These are phyloP conservation scores for Pithys albifrons DNA, from an alignment of 2,113 vertebrate genomes.

Conservation along the genomic window DNA sequence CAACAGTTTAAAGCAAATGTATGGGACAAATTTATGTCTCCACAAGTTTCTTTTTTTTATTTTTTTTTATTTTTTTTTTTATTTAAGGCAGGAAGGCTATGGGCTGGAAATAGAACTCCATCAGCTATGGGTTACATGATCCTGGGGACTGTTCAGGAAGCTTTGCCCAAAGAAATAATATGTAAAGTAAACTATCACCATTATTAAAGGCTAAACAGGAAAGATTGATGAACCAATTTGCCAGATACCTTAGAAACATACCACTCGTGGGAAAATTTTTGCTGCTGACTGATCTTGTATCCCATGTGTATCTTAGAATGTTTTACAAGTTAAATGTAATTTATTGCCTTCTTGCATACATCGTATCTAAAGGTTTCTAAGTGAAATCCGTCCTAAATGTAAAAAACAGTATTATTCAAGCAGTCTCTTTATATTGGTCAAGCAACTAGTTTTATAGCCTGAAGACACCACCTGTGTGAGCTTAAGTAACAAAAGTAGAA, in stretches of 20 bases:
- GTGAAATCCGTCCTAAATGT: constrained; percentile 13
- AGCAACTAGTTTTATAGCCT: not conserved
- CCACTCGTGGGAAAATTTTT: not conserved
- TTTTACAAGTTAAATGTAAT: constrained; percentile 50
- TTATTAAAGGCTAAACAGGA: constrained; percentile 24
- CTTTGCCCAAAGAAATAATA: constrained; percentile 2
- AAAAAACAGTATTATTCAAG: constrained; percentile 5
- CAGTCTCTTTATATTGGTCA: not conserved
- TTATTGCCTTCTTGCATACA: constrained; percentile 23
- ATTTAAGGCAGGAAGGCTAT: not conserved
- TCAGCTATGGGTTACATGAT: not conserved
- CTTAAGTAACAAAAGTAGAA: not conserved
- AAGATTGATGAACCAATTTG: constrained; percentile 38
- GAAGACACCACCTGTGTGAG: constrained; percentile 34
- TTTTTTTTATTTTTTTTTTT: not conserved
- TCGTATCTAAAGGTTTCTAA: not conserved
- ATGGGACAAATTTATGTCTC: not conserved
- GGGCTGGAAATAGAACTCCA: not conserved
- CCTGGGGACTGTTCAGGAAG: not conserved
- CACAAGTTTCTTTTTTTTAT: not conserved
- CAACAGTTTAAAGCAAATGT: not conserved
- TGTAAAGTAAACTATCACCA: not conserved
- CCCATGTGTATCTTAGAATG: not conserved
- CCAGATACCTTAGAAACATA: constrained; percentile 23
- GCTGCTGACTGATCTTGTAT: not conserved